Base-by-base conservation (phyloP, 2,113 vertebrate genomes). In the Chaetorhynchus papuensis region DNA sequence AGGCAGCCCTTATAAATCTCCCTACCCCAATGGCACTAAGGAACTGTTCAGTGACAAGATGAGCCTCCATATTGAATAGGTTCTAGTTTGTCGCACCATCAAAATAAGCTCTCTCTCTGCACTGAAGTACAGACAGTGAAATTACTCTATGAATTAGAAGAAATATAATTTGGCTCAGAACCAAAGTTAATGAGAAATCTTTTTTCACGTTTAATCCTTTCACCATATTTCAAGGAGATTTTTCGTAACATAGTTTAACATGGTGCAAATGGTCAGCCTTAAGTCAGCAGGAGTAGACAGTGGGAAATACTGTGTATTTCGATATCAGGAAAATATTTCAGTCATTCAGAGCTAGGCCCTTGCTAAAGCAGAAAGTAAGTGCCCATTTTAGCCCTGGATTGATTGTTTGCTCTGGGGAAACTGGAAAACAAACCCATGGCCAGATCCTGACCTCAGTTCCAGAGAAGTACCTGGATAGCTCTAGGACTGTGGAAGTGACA, bases 31-130 rank as follows among this genome's bases (percentile, higher is more conserved):
- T 3, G 18, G 23, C 41, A 31, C 39, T 11, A 18, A 83, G 47
- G 7, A 92, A 6, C 9, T 28, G 4, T 15, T 9, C 49, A 45
- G 50, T 47, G 47, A 26, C 10, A 75, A 14, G 5, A 3, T 8
- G 11, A 42, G 10, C 6, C 28, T n/a, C 7, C 0, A 0, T 12
- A 66, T 0, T 60, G 31, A 84, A 28, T 26, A n/a, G 42, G 5
- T 39, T 74, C 33, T 15, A 15, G 35, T 50, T 75, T 1, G 22
- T 5, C 37, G 11, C 2, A 1, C 13, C 54, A 17, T 44, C 24
- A 53, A 88, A 90, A 77, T 33, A 53, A 79, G 3, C 5, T 86
- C n/a, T 23, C 4, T 65, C 54, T 78, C 53, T 50, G 11, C 64
- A 31, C 15, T 68, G 30, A 87, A 94, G 26, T 26, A 64, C 3